Conservation (phyloP, 2,888 invertebrate species). For the Polylopha cassiicola region DNA sequence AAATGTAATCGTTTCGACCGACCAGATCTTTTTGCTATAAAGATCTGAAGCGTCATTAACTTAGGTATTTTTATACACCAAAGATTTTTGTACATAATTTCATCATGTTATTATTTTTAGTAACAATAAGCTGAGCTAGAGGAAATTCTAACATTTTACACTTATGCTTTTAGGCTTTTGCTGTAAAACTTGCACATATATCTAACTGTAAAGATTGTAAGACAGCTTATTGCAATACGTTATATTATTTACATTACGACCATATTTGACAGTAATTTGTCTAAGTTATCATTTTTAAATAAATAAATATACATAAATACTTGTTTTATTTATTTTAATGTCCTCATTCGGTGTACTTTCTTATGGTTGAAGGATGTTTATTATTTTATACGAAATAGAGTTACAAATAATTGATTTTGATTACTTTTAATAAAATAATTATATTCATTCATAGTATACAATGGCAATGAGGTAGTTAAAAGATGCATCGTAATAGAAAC, state of each 20-base stretch:
- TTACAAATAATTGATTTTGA: too few species aligned
- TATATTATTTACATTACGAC: conserved; percentile 44
- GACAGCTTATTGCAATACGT: conserved; percentile 64
- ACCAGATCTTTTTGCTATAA: conserved; percentile 62
- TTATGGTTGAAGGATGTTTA: too few species aligned
- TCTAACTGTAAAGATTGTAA: conserved; percentile 44
- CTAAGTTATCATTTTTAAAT: conserved; percentile 62
- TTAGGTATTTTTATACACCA: conserved; percentile 69
- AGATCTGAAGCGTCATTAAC: conserved; percentile 67
- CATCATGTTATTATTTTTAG: conserved; percentile 39
- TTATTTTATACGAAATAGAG: too few species aligned
- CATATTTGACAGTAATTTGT: conserved; percentile 49
- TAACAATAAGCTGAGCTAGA: conserved; percentile 55
- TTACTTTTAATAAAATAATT: too few species aligned
- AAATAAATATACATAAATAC: conserved; percentile 51
- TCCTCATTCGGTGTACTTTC: too few species aligned
- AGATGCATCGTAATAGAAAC: too few species aligned
- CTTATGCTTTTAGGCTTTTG: conserved; percentile 67
- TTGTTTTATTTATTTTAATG: conserved; percentile 41
- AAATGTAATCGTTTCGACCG: conserved; percentile 73
- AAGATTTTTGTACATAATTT: conserved; percentile 71
- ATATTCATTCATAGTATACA: too few species aligned
- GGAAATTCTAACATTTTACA: conserved; percentile 49
- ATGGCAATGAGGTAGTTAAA: too few species aligned
- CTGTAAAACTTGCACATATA: conserved; percentile 56